Percentiles rank a stretch among this genome's conserved stretches.
Conservation (phyloP, 2,113 vertebrate genomes). For the Crotophaga sulcirostris region DNA sequence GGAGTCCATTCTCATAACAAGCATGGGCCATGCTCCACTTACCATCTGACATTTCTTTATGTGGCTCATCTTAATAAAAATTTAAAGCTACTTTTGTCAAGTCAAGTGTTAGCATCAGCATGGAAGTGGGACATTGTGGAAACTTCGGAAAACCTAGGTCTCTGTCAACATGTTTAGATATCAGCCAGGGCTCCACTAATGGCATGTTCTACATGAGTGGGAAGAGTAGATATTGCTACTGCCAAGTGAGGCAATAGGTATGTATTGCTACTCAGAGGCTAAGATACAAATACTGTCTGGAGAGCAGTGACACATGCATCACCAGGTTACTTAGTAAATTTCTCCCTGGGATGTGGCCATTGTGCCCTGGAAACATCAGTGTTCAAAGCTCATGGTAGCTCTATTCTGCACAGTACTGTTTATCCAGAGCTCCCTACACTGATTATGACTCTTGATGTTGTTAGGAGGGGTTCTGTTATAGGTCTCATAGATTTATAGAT, state of each 20-base stretch:
- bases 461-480: neutral
- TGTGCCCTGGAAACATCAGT: neutral
- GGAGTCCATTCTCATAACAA: slow-evolving; percentile 1
- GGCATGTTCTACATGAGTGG: neutral
- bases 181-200: neutral
- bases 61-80: neutral
- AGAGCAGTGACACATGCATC: neutral
- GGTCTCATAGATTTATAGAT: neutral
- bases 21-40: neutral
- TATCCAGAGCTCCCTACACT: neutral
- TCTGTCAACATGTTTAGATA: neutral
- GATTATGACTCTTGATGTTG: neutral
- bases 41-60: slow-evolving; percentile 9
- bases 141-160: neutral
- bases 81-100: slow-evolving; percentile 6
- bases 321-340: neutral
- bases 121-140: rapidly evolving
- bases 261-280: neutral
- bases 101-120: neutral
- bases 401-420: neutral
- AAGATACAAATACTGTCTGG: neutral
- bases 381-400: neutral
- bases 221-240: neutral
- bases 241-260: neutral
- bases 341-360: neutral